Base-by-base conservation (phyloP, 2,797 vertebrate species). In the Epinephelus awoara region DNA sequence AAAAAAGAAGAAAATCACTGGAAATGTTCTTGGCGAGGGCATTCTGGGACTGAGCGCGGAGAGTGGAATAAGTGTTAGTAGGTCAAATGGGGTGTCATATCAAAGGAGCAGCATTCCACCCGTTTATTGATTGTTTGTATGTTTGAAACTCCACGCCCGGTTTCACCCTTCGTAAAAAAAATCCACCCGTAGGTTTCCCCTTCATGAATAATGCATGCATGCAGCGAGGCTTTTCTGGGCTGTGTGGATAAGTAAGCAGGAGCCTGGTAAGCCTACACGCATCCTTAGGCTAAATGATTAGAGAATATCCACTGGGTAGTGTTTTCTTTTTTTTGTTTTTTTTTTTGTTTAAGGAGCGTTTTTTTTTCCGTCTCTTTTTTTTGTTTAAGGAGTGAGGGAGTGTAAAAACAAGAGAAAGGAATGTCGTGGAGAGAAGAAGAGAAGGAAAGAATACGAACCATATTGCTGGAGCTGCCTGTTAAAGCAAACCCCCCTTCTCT, bases 201-300 rank as follows among this genome's bases (percentile, higher is more conserved):
- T 8, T 42, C 56, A 73, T 87, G 86, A 90, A 93, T 90, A 77
- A 88, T 87, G 67, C 79, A 90, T 75, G 51, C 17, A 0, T 76
- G 69, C 72, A 49, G 27, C 0, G 6, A 67, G 67, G 67, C 66
- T 49, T 69, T 85, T 61, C 67, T 64, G 72, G 56, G 67, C 79
- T 69, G 75, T 78, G 76, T 86, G 87, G 80, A 78, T 88, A 83
- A 86, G 82, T 38, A 63, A 83, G 83, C 72, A 58, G 75, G 29
- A 79, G 75, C 57, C 64, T 46, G 29, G 59, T 75, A 69, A 87
- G 88, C 77, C 82, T 80, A 72, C 83, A 85, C 11, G 63, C 83
- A 70, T 85, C 88, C 76, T 87, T 47, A 67, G 86, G 88, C 85
- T n/a, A 75, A 84, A 90, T 83, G 79, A 91, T 91, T 83, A 88